These are phyloP conservation scores for Pandion haliaetus DNA, from an alignment of 2,113 vertebrate genomes.

Conservation along the genomic window DNA sequence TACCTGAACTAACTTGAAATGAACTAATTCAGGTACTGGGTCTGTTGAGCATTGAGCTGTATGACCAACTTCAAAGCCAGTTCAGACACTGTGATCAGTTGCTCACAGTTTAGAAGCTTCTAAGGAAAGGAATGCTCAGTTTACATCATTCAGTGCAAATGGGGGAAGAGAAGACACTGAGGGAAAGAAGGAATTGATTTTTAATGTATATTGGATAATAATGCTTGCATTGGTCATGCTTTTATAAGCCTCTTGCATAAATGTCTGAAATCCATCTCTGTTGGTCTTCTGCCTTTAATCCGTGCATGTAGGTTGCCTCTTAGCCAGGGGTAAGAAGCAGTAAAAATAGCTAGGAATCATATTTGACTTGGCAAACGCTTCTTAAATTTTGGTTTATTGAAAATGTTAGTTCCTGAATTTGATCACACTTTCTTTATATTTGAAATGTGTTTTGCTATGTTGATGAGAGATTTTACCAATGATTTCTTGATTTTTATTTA, in stretches of 20 bases:
- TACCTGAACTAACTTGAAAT: background rate
- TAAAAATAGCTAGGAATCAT: conserved; percentile 31
- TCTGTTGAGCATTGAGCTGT: background rate
- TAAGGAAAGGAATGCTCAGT: background rate
- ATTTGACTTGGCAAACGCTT: background rate
- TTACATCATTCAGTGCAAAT: background rate
- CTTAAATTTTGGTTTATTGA: conserved; percentile 16
- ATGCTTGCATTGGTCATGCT: background rate
- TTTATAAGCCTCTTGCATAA: conserved; percentile 7
- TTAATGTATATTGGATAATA: background rate
- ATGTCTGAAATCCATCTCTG: background rate
- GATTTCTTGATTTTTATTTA: background rate
- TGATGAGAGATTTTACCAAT: background rate
- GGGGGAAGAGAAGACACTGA: background rate
- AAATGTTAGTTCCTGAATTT: background rate
- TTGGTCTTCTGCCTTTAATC: background rate
- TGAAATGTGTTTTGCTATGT: background rate
- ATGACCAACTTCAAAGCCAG: background rate
- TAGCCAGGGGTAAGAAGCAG: conserved; percentile 12
- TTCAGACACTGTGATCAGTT: background rate
- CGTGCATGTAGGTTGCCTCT: background rate
- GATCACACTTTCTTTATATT: background rate
- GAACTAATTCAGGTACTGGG: background rate
- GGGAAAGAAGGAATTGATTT: background rate
- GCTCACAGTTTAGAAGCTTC: background rate